phyloP scores from a whole-genome alignment of 2,888 invertebrate species.

The Anagyrus pseudococci region DNA sequence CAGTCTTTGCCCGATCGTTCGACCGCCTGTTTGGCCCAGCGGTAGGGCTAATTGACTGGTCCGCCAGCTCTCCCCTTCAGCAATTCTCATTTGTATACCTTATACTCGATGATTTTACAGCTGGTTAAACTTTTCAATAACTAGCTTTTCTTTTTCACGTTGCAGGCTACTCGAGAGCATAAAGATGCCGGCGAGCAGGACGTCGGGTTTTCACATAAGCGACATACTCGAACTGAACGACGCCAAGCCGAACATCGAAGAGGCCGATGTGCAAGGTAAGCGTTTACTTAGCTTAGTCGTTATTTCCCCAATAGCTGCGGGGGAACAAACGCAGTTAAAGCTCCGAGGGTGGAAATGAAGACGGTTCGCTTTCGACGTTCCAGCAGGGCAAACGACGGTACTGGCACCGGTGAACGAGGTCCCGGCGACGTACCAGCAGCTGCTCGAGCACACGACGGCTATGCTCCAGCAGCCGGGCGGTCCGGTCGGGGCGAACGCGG shows the following conservation, averaged over 20 bases:
- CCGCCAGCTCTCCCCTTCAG: slow-evolving; percentile 7
- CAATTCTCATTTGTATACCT: slow-evolving; percentile 18
- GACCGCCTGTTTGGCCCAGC: slow-evolving; percentile 49
- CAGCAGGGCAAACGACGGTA: slow-evolving; percentile 43
- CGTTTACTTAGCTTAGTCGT: not conserved
- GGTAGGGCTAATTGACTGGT: too few species aligned
- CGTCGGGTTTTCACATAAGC: slow-evolving; percentile 89
- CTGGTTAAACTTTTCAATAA: not conserved
- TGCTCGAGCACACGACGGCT: slow-evolving; percentile 57
- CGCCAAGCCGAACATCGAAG: slow-evolving; percentile 58
- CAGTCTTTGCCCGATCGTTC: slow-evolving; percentile 46
- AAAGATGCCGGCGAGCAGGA: slow-evolving; percentile 79
- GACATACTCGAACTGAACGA: slow-evolving; percentile 92
- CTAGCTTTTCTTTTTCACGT: not conserved
- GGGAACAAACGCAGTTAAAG: too few species aligned
- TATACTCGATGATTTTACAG: not conserved
- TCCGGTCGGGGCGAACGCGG: slow-evolving; percentile 47
- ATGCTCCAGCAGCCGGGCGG: slow-evolving; percentile 51
- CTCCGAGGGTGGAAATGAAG: too few species aligned
- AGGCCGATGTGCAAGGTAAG: slow-evolving; percentile 54
- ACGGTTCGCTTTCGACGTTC: too few species aligned
- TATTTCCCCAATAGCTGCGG: not conserved
- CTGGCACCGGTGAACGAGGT: slow-evolving; percentile 54
- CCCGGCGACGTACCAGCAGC: slow-evolving; percentile 57
- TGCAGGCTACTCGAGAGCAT: slow-evolving; percentile 80